Evolutionary conservation across 1,140 invertebrate species (phyloP).

Genomic region (Mizuhopecten yessoensis): DNA sequence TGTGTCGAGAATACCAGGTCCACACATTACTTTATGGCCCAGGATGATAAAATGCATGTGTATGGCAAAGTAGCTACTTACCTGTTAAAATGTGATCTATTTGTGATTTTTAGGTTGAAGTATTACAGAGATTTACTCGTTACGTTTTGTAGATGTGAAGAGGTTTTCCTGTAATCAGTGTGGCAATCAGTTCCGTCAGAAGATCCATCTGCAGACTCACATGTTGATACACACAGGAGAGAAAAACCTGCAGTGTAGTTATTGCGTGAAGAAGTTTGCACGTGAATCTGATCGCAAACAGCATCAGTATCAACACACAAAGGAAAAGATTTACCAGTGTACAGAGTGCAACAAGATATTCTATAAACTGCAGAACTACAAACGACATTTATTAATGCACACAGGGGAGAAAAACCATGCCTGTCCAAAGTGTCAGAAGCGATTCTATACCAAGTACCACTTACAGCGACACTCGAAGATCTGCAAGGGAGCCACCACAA

Average conservation of each 20-base stretch:
- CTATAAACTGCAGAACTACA: slow-evolving; percentile 79
- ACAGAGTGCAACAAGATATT: slow-evolving; percentile 66
- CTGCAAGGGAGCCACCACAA: slow-evolving; percentile 62
- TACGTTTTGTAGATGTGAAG: slow-evolving; percentile 69
- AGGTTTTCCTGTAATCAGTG: slow-evolving; percentile 86
- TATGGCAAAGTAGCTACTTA: too few species aligned
- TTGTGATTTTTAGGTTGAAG: too few species aligned
- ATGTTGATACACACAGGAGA: slow-evolving; percentile 84
- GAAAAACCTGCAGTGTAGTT: slow-evolving; percentile 84
- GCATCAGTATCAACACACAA: slow-evolving; percentile 73
- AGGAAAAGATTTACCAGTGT: slow-evolving; percentile 66
- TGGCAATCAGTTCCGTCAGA: slow-evolving; percentile 85
- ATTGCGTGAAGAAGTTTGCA: slow-evolving; percentile 82
- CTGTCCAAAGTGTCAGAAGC: slow-evolving; percentile 84
- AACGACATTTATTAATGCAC: slow-evolving; percentile 84
- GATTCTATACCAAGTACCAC: slow-evolving; percentile 71
- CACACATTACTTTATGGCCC: too few species aligned
- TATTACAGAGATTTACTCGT: not conserved
- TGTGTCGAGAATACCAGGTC: too few species aligned
- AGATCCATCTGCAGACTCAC: slow-evolving; percentile 84
- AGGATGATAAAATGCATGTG: too few species aligned
- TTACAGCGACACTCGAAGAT: slow-evolving; percentile 67
- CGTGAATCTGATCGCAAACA: slow-evolving; percentile 65
- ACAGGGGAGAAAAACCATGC: slow-evolving; percentile 84
- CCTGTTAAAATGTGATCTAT: too few species aligned